phyloP scores from a whole-genome alignment of 2,888 invertebrate species.

The Eristalinus sepulchralis region DNA sequence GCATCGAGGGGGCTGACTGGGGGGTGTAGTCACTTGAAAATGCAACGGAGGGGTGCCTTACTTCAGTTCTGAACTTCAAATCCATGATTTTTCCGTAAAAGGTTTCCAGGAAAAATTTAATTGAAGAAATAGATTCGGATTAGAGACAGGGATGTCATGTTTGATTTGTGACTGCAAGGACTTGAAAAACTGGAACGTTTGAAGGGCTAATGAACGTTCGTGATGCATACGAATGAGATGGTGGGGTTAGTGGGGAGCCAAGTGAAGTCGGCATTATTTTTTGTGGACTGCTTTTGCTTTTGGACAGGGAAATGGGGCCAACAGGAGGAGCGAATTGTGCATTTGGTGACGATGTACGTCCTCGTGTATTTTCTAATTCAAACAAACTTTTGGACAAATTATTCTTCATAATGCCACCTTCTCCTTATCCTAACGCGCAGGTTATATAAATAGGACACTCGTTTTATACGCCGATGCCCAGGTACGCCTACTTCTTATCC shows the following conservation, averaged over 20 bases:
- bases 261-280: not conserved
- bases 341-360: no score
- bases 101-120: not conserved
- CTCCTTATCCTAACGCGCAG: no score
- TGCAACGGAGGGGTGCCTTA: not conserved
- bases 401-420: no score
- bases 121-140: not conserved
- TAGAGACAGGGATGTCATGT: no score
- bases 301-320: no score
- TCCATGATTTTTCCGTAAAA: not conserved
- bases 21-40: conserved; percentile 20
- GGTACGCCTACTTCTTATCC: no score
- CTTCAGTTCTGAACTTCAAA: not conserved
- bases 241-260: not conserved
- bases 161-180: not conserved
- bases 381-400: no score
- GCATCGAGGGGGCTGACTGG: not conserved
- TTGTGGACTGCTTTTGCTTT: not conserved
- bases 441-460: no score
- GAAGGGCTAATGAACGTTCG: not conserved
- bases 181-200: not conserved
- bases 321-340: no score
- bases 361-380: no score
- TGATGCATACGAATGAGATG: no score
- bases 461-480: no score